A percentile compares a stretch with the other conserved stretches of the same genome.
phyloP scores from a whole-genome alignment of 2,113 vertebrate species.

The Silurus meridionalis region DNA sequence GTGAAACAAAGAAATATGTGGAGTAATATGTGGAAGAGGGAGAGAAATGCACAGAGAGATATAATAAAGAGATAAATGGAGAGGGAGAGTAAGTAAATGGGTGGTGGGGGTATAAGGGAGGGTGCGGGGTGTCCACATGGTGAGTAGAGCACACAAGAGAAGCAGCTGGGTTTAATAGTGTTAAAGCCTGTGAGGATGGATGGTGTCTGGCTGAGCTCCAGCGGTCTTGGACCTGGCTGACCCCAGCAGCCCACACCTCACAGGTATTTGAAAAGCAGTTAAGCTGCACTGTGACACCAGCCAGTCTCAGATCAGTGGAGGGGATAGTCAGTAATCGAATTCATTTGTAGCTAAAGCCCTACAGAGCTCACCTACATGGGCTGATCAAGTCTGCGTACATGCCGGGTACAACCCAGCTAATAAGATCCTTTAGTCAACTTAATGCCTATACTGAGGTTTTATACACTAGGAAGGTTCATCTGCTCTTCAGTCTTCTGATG shows the following conservation, averaged over 20 bases:
- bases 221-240: slow-evolving; percentile 36
- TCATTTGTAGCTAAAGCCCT: slow-evolving; percentile 47
- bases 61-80: neutral
- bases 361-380: slow-evolving; percentile 44
- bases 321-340: slow-evolving; percentile 42
- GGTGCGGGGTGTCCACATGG: neutral
- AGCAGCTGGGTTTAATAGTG: slow-evolving; percentile 52
- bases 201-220: slow-evolving; percentile 44
- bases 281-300: slow-evolving; percentile 46
- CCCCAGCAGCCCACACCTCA: slow-evolving; percentile 35
- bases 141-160: slow-evolving; percentile 6
- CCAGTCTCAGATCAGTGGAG: slow-evolving; percentile 37
- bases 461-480: slow-evolving; percentile 25
- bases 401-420: slow-evolving; percentile 25
- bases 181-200: slow-evolving; percentile 37
- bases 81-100: neutral
- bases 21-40: neutral
- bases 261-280: slow-evolving; percentile 43
- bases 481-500: slow-evolving; percentile 2
- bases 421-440: slow-evolving; percentile 31
- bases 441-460: slow-evolving; percentile 18
- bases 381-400: slow-evolving; percentile 38
- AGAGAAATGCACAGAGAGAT: neutral
- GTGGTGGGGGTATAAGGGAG: neutral
- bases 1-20: neutral